Conservation (phyloP, 2,113 vertebrate genomes). For the Brevimyrus niger region DNA sequence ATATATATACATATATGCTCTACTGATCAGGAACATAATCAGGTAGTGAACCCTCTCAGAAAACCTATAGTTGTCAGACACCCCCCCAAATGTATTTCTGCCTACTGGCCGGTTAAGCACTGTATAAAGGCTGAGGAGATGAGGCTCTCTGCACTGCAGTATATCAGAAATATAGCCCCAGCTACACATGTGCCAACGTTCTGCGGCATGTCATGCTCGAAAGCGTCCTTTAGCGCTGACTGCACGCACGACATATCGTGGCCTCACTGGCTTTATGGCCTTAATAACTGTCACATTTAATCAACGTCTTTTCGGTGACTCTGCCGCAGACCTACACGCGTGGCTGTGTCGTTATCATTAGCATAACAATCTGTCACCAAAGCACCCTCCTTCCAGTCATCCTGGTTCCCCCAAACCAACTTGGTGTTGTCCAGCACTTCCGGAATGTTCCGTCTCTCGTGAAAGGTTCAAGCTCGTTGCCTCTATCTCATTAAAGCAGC, state of each 20-base stretch:
- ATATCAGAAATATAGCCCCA: background rate
- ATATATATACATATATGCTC: background rate
- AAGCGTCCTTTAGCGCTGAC: background rate
- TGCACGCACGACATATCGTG: background rate
- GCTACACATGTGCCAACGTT: background rate
- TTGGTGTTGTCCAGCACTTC: background rate
- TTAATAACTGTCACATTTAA: conserved; percentile 10
- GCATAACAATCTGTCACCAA: background rate
- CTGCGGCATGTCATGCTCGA: background rate
- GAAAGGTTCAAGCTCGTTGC: conserved; percentile 11
- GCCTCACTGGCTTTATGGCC: background rate
- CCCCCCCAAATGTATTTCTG: background rate
- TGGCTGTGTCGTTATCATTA: conserved; percentile 5
- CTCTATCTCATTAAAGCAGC: conserved; percentile 5
- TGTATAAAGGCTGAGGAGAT: background rate
- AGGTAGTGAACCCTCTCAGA: background rate
- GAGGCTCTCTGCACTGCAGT: background rate
- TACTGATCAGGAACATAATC: background rate
- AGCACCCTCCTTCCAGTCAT: background rate
- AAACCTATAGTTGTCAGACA: background rate
- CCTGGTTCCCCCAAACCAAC: background rate
- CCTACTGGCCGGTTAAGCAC: background rate
- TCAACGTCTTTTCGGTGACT: background rate
- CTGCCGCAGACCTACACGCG: background rate
- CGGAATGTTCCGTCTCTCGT: background rate